phyloP scores from a whole-genome alignment of 1,140 invertebrate genomes.

The Liolophura sinensis region DNA sequence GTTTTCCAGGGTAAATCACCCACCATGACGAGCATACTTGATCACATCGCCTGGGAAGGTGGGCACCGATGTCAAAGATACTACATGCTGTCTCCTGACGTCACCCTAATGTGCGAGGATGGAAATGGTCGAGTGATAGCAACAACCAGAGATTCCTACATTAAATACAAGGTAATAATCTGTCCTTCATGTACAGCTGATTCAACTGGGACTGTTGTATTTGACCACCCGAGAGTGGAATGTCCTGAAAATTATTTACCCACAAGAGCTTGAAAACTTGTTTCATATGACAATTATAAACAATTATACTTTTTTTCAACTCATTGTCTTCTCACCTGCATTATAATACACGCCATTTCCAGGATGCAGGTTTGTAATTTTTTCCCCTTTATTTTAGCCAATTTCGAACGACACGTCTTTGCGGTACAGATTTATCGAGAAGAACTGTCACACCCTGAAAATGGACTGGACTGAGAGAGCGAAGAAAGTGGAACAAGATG shows the following conservation, averaged over 20 bases:
- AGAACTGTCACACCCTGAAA: neutral
- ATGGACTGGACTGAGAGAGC: neutral
- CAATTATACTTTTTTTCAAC: too few species aligned
- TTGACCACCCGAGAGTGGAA: neutral
- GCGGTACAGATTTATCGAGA: neutral
- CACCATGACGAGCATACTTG: neutral
- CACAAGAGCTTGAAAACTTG: neutral
- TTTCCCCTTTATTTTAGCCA: too few species aligned
- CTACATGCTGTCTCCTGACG: slow-evolving; percentile 17
- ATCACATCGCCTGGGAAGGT: neutral
- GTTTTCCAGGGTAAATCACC: slow-evolving; percentile 11
- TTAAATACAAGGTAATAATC: neutral
- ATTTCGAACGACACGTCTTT: too few species aligned
- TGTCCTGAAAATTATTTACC: neutral
- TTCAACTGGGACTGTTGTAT: neutral
- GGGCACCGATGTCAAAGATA: slow-evolving; percentile 11
- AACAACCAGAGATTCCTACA: neutral
- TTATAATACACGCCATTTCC: too few species aligned
- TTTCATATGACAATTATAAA: too few species aligned
- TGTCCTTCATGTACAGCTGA: neutral
- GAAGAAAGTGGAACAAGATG: neutral
- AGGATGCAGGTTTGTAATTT: too few species aligned
- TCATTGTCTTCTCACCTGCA: too few species aligned
- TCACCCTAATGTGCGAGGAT: slow-evolving; percentile 16
- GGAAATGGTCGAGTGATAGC: slow-evolving; percentile 3